Evolutionary conservation across 2,113 vertebrate species (phyloP).

Genomic region (Vulpes vulpes): DNA sequence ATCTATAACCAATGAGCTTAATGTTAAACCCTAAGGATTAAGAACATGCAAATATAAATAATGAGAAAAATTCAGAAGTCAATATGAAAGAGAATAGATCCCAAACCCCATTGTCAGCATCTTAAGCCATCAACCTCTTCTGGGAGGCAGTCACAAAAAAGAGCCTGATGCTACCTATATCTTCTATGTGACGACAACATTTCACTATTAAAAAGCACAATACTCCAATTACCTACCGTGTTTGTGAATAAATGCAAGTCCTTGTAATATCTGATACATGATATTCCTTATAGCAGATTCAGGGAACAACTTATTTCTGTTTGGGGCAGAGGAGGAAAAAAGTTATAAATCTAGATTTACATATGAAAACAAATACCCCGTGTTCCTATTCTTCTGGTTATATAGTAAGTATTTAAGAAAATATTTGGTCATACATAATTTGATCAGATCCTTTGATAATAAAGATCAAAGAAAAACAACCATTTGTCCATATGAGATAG

Average conservation of each 20-base stretch:
- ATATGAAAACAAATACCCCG: not conserved
- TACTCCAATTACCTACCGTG: conserved; percentile 85
- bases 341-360: conserved; percentile 55
- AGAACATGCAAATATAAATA: not conserved
- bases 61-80: conserved; percentile 20
- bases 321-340: conserved; percentile 59
- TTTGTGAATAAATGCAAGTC: conserved; percentile 92
- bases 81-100: not conserved
- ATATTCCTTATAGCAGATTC: conserved; percentile 91
- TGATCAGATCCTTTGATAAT: conserved; percentile 9
- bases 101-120: not conserved
- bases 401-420: conserved; percentile 3
- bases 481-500: not conserved
- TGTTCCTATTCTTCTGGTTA: conserved; percentile 33
- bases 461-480: conserved; percentile 59
- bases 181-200: not conserved
- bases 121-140: not conserved
- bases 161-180: not conserved
- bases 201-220: not conserved
- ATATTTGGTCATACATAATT: conserved; percentile 6
- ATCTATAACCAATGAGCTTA: not conserved
- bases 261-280: conserved; percentile 93
- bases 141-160: not conserved
- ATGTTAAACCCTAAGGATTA: not conserved
- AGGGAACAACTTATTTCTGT: conserved; percentile 91